These are phyloP conservation scores for Achroia grisella DNA, from an alignment of 1,140 invertebrate genomes.

Conservation along the genomic window DNA sequence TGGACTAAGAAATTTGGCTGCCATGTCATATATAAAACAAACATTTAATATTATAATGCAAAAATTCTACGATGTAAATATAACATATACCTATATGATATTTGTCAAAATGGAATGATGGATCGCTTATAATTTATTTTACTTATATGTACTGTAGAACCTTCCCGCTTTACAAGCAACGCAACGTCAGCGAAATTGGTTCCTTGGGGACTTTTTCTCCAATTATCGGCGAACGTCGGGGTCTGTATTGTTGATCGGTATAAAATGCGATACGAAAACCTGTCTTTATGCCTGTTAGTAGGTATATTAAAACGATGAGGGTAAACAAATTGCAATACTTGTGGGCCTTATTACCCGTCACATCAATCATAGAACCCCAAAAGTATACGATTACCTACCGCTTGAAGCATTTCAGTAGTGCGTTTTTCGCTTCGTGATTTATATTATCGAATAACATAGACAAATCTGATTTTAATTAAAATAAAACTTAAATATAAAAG, in stretches of 20 bases:
- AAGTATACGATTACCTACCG: conserved; percentile 41
- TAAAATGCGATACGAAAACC: conserved; percentile 47
- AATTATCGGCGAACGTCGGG: conserved; percentile 45
- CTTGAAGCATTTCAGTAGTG: conserved; percentile 26
- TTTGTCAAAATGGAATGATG: conserved; percentile 35
- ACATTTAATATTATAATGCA: no score
- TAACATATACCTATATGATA: no score
- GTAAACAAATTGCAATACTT: conserved; percentile 71
- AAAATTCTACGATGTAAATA: no score
- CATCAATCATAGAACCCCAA: conserved; percentile 65
- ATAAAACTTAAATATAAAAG: conserved; percentile 1
- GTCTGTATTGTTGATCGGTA: conserved; percentile 48
- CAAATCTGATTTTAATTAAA: conserved; percentile 10
- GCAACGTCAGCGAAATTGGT: conserved; percentile 48
- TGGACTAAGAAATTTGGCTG: no score
- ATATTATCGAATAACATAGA: conserved; percentile 7
- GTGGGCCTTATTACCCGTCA: conserved; percentile 64
- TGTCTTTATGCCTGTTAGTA: conserved; percentile 28
- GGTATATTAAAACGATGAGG: conserved; percentile 57
- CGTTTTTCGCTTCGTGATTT: conserved; percentile 10
- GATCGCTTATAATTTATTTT: conserved; percentile 46
- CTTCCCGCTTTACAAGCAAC: conserved; percentile 9
- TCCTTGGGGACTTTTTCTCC: conserved; percentile 53
- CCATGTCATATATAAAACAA: no score
- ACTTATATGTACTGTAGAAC: conserved; percentile 10